Evolutionary conservation across 2,888 invertebrate genomes (phyloP).

Genomic region (Anarsia innoxiella): DNA sequence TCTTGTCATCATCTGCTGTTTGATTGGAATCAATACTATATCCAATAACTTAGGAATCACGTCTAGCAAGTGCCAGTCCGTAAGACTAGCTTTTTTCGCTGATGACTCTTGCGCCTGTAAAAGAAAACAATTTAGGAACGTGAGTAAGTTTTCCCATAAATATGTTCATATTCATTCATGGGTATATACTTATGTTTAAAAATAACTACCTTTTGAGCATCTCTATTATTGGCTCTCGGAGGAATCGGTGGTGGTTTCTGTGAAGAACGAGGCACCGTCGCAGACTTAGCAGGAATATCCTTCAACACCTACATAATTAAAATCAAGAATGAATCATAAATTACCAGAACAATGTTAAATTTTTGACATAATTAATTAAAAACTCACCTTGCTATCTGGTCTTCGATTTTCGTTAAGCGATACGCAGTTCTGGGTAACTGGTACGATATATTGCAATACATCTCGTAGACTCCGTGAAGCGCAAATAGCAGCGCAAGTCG

Average conservation of each 20-base stretch:
- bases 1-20: constrained; percentile 65
- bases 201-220: constrained; percentile 28
- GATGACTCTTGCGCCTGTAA: constrained; percentile 33
- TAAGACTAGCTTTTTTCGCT: constrained; percentile 32
- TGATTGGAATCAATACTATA: constrained; percentile 87
- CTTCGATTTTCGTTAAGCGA: constrained; percentile 31
- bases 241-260: constrained; percentile 59
- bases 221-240: constrained; percentile 46
- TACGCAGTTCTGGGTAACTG: constrained; percentile 45
- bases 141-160: no score
- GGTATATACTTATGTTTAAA: no score
- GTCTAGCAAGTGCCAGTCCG: constrained; percentile 83
- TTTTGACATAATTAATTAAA: no score
- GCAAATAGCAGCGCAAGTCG: constrained; percentile 90
- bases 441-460: constrained; percentile 57
- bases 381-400: constrained; percentile 42
- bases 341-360: no score
- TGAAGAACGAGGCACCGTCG: constrained; percentile 53
- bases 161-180: no score
- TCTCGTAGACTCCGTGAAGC: constrained; percentile 66
- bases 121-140: no score
- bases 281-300: constrained; percentile 53
- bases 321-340: no score
- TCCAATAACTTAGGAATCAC: constrained; percentile 88
- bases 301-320: constrained; percentile 33